These are phyloP conservation scores for Accipiter cooperii DNA, from an alignment of 2,113 vertebrate genomes.

Conservation along the genomic window DNA sequence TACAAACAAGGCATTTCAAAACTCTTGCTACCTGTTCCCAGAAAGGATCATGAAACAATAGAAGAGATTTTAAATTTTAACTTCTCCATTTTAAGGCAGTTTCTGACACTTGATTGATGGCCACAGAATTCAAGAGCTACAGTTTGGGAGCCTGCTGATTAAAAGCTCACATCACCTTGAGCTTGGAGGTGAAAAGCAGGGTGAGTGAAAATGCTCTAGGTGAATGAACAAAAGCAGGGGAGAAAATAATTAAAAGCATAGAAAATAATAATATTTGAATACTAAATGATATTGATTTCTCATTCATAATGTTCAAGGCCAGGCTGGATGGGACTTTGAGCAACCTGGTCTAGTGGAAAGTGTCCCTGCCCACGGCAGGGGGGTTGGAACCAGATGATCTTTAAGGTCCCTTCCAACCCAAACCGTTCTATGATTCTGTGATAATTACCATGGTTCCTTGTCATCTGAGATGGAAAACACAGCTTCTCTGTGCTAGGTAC, in stretches of 20 bases:
- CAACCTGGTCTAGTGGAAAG: no score
- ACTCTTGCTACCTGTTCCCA: neutral
- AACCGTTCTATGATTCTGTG: no score
- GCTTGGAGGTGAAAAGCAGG: neutral
- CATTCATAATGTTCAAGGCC: neutral
- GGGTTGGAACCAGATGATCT: no score
- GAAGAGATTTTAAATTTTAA: neutral
- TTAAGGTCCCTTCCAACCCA: no score
- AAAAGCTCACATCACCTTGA: neutral
- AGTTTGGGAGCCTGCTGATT: neutral
- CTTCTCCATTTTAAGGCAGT: neutral
- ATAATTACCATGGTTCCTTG: neutral
- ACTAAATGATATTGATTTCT: neutral
- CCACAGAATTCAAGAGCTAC: neutral
- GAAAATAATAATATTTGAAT: neutral
- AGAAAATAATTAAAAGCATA: neutral
- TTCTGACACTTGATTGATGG: neutral
- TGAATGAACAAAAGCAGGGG: neutral
- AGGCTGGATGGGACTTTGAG: no score
- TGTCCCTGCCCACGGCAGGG: no score
- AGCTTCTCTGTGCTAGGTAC: neutral
- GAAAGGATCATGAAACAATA: neutral
- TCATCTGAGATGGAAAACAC: neutral
- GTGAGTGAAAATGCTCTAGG: neutral
- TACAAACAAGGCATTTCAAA: neutral